phyloP scores from a whole-genome alignment of 2,888 invertebrate genomes.

The Periphyllus acericola region DNA sequence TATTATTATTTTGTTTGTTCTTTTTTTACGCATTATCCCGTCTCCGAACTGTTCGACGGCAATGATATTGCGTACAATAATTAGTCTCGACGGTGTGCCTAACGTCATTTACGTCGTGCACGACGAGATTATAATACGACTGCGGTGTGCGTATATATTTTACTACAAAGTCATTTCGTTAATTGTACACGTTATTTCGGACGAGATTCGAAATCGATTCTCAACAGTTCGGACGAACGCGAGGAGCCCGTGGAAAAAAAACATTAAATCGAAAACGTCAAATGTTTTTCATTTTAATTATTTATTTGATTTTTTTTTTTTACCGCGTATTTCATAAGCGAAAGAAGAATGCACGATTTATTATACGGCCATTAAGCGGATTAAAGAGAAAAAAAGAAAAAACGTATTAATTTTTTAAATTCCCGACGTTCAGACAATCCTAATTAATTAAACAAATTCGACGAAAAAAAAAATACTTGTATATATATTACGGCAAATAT shows the following conservation, averaged over 20 bases:
- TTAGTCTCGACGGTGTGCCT: not conserved
- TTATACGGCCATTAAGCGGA: slow-evolving; percentile 27
- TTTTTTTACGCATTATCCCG: not conserved
- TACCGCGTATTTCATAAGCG: not conserved
- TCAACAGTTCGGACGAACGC: not conserved
- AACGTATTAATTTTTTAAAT: slow-evolving; percentile 25
- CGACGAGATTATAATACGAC: no score
- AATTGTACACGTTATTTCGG: not conserved
- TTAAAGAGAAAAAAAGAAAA: slow-evolving; percentile 38
- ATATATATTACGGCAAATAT: not conserved
- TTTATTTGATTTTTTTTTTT: not conserved
- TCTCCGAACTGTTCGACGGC: not conserved
- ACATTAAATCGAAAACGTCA: not conserved
- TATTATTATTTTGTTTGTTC: not conserved
- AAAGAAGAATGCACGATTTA: slow-evolving; percentile 4
- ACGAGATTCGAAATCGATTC: not conserved
- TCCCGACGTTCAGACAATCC: slow-evolving; percentile 12
- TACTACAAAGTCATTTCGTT: not conserved
- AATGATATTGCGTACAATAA: not conserved
- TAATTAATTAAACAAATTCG: slow-evolving; percentile 44
- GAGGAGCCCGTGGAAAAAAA: not conserved
- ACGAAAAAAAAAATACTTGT: not conserved
- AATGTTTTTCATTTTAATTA: not conserved
- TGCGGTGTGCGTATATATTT: not conserved
- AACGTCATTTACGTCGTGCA: not conserved